A percentile compares a stretch with the other conserved stretches of the same genome.
These are phyloP conservation scores for Antedon mediterranea DNA, from an alignment of 53 echinoderm and acorn worm species.

Conservation along the genomic window DNA sequence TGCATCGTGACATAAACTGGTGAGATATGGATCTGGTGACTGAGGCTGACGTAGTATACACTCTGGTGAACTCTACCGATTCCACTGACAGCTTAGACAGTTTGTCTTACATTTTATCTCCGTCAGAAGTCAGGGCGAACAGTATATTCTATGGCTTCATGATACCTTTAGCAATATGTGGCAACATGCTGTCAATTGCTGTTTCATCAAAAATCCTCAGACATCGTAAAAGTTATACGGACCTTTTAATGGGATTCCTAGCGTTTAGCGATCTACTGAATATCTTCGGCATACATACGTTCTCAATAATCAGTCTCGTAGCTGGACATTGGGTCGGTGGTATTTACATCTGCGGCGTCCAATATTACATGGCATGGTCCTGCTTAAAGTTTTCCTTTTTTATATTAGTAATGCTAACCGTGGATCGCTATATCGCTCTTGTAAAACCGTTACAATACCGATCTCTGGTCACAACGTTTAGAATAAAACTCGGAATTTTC, in stretches of 20 bases:
- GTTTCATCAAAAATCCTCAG: slow-evolving; percentile 18
- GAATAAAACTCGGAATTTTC: background rate
- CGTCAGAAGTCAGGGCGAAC: background rate
- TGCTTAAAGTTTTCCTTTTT: slow-evolving; percentile 56
- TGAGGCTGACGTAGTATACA: background rate
- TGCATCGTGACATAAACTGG: too few relatives aligned
- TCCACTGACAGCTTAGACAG: background rate
- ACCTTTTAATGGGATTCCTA: slow-evolving; percentile 26
- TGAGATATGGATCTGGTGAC: background rate
- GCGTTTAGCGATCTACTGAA: slow-evolving; percentile 25
- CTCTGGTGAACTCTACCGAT: background rate
- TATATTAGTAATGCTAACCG: slow-evolving; percentile 31
- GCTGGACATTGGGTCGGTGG: slow-evolving; percentile 34
- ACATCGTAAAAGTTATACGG: slow-evolving; percentile 20
- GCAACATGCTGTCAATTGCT: slow-evolving; percentile 17
- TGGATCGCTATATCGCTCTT: slow-evolving; percentile 51
- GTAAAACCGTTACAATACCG: slow-evolving; percentile 45
- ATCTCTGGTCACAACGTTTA: slow-evolving; percentile 6
- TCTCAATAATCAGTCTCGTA: slow-evolving; percentile 16
- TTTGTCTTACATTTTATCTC: background rate
- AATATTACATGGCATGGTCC: slow-evolving; percentile 58
- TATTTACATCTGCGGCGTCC: slow-evolving; percentile 24
- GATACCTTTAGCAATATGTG: slow-evolving; percentile 25
- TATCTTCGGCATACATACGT: slow-evolving; percentile 14
- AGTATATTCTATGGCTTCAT: slow-evolving; percentile 21